Base-by-base conservation (phyloP, 2,888 invertebrate genomes). In the Acanthopleura granulata region DNA sequence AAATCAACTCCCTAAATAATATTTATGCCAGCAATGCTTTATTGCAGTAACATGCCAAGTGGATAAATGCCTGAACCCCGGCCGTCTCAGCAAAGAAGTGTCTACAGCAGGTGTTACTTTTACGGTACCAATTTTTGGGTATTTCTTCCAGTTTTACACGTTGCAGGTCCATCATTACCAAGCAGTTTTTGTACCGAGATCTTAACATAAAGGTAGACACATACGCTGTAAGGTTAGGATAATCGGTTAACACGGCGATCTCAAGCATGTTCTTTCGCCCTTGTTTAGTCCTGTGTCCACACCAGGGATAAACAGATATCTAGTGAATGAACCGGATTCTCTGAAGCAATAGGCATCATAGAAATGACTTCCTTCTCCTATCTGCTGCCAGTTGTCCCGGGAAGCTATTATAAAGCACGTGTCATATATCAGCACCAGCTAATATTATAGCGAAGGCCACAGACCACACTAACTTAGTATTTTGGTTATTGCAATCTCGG, bases 1-100 rank as follows among this genome's bases (percentile, higher is more conserved):
- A 57, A 57, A 57, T 57, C 57, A 57, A 57, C 57, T 57, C 57
- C 57, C 57, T 57, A n/a, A 57, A 57, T 57, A 57, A 57, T 18
- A 57, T 57, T 57, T 57, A n/a, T n/a, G 57, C 22, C n/a, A 57
- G 22, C 18, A 6, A 57, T 57, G 3, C 57, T 57, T 57, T 22
- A 57, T 57, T 40, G 9, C 40, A 40, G 40, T 40, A 40, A 40
- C 40, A 40, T 40, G 40, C 40, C 40, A 40, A 40, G 40, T 57
- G 57, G 6, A 22, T 57, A 6, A 57, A 18, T n/a, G 57, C 22
- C 12, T 12, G 57, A 9, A n/a, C 57, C 4, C 12, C 12, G n/a
- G 57, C 18, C 57, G 22, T 18, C 57, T n/a, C 4, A 57, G 18
- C 22, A n/a, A 57, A 22, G 22, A 22, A 18, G 6, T 57, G 57